Percentiles rank a stretch among this genome's conserved stretches.
Conservation (phyloP, 2,113 vertebrate species). For the Antigone vipio region DNA sequence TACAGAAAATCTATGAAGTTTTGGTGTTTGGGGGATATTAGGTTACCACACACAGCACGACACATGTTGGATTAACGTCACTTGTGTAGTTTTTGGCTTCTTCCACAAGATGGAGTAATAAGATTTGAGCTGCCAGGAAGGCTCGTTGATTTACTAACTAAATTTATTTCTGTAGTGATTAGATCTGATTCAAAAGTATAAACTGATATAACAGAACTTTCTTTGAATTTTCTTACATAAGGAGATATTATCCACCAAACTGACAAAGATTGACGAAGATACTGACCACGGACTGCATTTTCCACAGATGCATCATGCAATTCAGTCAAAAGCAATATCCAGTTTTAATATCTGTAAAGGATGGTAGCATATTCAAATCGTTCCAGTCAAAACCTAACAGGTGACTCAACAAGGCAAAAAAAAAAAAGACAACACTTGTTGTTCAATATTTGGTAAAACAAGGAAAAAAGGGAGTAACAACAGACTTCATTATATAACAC, state of each 20-base stretch:
- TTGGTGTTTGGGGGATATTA: background rate
- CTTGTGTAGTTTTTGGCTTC: background rate
- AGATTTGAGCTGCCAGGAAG: background rate
- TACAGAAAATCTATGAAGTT: background rate
- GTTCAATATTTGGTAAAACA: background rate
- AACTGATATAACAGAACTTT: background rate
- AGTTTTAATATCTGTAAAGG: background rate
- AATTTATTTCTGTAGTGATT: background rate
- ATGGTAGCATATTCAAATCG: background rate
- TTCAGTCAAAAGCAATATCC: background rate
- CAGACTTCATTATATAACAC: background rate
- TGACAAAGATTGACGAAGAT: background rate
- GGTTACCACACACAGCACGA: accelerated
- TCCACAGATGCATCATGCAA: background rate
- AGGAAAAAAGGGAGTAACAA: background rate
- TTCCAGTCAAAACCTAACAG: background rate
- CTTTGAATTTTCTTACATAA: background rate
- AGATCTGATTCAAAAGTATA: background rate
- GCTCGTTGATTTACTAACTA: background rate
- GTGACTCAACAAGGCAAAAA: background rate
- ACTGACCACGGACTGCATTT: background rate
- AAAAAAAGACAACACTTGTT: background rate
- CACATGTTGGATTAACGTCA: background rate
- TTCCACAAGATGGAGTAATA: constrained; percentile 76
- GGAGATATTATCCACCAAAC: background rate